Conservation (phyloP, 2,888 invertebrate genomes). For the Lochmaea crataegi region DNA sequence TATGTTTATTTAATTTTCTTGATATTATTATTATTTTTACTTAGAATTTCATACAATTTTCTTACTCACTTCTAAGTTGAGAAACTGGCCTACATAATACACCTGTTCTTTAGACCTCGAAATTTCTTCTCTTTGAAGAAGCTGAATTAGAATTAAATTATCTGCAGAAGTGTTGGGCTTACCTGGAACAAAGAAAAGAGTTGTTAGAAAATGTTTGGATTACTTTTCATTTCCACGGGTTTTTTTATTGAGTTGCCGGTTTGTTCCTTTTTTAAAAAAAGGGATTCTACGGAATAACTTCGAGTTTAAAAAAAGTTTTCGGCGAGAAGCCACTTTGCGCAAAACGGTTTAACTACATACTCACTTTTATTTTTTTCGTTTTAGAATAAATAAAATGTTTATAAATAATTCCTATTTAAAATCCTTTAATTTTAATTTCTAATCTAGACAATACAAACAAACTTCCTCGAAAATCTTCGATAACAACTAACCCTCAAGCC, state of each 20-base stretch:
- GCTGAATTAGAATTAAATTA: constrained; percentile 13
- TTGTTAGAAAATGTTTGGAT: constrained; percentile 18
- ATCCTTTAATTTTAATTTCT: background rate
- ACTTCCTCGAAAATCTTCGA: constrained; percentile 26
- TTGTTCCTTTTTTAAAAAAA: too few relatives aligned
- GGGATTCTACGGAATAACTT: too few relatives aligned
- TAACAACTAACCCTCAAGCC: constrained; percentile 38
- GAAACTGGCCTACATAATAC: background rate
- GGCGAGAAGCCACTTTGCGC: background rate
- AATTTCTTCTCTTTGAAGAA: background rate
- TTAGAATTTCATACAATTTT: background rate
- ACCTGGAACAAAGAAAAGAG: constrained; percentile 34
- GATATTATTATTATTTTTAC: background rate
- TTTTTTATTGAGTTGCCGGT: too few relatives aligned
- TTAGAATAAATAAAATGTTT: background rate
- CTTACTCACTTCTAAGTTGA: background rate
- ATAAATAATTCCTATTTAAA: background rate
- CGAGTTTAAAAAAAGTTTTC: too few relatives aligned
- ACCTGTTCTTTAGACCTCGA: background rate
- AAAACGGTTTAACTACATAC: background rate
- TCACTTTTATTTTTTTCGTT: background rate
- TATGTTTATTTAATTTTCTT: too few relatives aligned
- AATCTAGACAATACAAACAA: background rate
- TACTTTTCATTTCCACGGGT: background rate
- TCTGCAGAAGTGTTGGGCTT: constrained; percentile 22